Base-by-base conservation (phyloP, 2,113 vertebrate species). In the Meleagris gallopavo region DNA sequence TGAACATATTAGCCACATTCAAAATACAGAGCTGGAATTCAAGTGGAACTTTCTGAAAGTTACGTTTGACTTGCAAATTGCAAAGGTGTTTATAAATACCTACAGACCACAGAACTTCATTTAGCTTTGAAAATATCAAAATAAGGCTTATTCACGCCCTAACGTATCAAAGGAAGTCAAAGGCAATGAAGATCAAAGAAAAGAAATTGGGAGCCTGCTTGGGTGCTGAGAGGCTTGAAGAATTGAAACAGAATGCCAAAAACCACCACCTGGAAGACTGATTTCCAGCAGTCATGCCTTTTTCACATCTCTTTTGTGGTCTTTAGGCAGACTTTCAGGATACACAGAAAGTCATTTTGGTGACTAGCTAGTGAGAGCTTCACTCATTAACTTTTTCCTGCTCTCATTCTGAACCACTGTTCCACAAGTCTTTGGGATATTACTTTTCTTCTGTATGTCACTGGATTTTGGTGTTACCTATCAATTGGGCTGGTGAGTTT, bases 11-110 rank as follows among this genome's bases (percentile, higher is more conserved):
- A 34, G 5, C 40, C 40, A 6, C 30, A 65, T 40, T 70, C 15
- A 76, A 76, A 85, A 79, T 6, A 60, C 12, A 4, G 10, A 0
- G 2, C 22, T 50, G 88, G 20, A 86, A 80, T 0, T 2, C 24
- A 75, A 69, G 34, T 32, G 25, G 18, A 88, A 16, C 30, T 74
- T 90, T 88, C 41, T 0, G 0, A 38, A 0, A 48, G 43, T 60
- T 75, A 92, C 22, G 25, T 13, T 54, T 80, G 67, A 83, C 27
- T 83, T 91, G 6, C 4, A 6, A 86, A 77, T 6, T 70, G n/a
- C 20, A 64, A 46, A 71, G 10, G 20, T 8, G 4, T 55, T 86
- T 71, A 8, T 46, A 72, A 94, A 48, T 30, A 79, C 8, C 57
- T 48, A 11, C 41, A 52, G 18, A 4, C 43, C 21, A 36, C 19